A percentile compares a stretch with the other conserved stretches of the same genome.
Evolutionary conservation across 1,140 invertebrate genomes (phyloP).

Genomic region (Papilio helenus): DNA sequence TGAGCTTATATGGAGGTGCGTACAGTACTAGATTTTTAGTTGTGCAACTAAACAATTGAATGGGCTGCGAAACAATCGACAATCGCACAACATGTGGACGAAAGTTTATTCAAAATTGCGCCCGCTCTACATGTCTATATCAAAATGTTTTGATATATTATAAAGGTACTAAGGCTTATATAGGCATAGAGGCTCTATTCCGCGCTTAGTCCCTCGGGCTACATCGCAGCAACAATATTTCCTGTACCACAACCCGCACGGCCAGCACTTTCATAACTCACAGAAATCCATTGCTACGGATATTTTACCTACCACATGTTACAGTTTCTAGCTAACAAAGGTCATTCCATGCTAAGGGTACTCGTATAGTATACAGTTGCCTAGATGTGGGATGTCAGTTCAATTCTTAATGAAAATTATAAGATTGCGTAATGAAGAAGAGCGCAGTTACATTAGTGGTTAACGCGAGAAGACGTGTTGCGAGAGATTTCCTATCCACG

Average conservation of each 20-base stretch:
- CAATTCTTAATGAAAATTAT: no score
- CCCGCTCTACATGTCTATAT: no score
- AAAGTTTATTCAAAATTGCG: no score
- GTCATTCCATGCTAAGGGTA: neutral
- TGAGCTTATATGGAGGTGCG: no score
- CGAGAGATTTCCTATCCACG: no score
- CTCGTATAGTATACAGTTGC: neutral
- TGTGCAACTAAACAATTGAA: no score
- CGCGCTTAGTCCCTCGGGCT: neutral
- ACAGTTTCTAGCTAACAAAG: conserved; percentile 3
- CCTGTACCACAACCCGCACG: neutral
- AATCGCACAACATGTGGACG: no score
- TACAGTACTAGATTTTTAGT: no score
- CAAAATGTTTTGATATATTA: neutral
- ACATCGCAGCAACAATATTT: neutral
- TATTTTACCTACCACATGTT: neutral
- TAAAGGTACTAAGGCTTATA: neutral
- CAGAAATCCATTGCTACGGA: neutral
- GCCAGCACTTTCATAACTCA: conserved; percentile 6
- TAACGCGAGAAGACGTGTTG: no score
- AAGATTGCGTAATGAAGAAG: no score
- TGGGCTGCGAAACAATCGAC: no score
- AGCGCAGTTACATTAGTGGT: no score
- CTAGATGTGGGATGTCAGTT: neutral
- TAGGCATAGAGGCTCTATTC: neutral